Conservation (phyloP, 2,888 invertebrate species). For the Matsumyia berberina region DNA sequence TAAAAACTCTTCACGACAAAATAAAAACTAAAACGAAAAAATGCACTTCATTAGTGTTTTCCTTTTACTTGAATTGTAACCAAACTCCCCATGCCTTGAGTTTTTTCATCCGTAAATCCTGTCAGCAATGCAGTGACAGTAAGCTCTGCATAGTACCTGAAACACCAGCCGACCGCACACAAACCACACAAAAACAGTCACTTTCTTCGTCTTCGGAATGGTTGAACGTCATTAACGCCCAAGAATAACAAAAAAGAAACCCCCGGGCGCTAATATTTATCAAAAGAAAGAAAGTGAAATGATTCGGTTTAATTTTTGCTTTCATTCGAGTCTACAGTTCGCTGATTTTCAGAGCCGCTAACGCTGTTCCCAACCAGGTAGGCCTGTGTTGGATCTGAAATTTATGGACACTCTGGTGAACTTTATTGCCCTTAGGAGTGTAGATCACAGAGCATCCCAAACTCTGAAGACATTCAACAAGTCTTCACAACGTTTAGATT, state of each 20-base stretch:
- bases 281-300: constrained; percentile 67
- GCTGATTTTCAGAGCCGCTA: constrained; percentile 47
- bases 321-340: constrained; percentile 65
- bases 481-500: constrained; percentile 28
- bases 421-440: constrained; percentile 55
- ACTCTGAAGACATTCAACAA: constrained; percentile 34
- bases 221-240: constrained; percentile 67
- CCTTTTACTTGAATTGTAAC: constrained; percentile 29
- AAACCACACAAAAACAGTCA: constrained; percentile 43
- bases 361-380: not conserved
- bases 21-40: not conserved
- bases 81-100: constrained; percentile 25
- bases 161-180: constrained; percentile 44
- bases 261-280: constrained; percentile 45
- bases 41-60: constrained; percentile 2
- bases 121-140: constrained; percentile 52
- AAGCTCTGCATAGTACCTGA: constrained; percentile 21
- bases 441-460: constrained; percentile 32
- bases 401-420: constrained; percentile 57
- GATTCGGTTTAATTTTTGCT: constrained; percentile 58
- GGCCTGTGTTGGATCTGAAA: constrained; percentile 9
- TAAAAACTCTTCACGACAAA: too few species aligned
- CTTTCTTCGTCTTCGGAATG: constrained; percentile 56
- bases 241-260: constrained; percentile 57
- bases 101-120: constrained; percentile 62